These are phyloP conservation scores for Papilio aristodemus DNA, from an alignment of 1,140 invertebrate species.

Conservation along the genomic window DNA sequence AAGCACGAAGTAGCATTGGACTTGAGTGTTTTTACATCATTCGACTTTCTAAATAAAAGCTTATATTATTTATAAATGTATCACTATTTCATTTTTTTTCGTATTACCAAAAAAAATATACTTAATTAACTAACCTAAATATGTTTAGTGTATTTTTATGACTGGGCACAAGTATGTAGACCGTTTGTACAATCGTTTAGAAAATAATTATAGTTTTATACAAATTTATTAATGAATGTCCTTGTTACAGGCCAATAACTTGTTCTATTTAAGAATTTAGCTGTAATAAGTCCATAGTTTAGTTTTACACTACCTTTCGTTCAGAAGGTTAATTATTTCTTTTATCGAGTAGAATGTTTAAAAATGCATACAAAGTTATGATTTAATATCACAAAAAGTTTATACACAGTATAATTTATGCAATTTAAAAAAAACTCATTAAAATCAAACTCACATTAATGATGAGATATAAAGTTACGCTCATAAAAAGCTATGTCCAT, in stretches of 20 bases:
- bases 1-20: conserved; percentile 36
- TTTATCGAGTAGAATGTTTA: background rate
- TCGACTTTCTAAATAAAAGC: conserved; percentile 4
- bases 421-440: conserved; percentile 14
- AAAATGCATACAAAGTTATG: background rate
- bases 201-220: too few relatives aligned
- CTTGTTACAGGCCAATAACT: too few relatives aligned
- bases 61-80: background rate
- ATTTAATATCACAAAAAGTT: background rate
- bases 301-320: too few relatives aligned
- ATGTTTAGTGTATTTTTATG: too few relatives aligned
- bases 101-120: too few relatives aligned
- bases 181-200: too few relatives aligned
- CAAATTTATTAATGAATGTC: too few relatives aligned
- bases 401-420: background rate
- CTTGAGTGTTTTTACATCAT: conserved; percentile 26
- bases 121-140: too few relatives aligned
- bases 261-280: too few relatives aligned
- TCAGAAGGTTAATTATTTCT: too few relatives aligned
- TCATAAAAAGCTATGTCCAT: conserved; percentile 23
- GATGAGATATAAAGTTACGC: conserved; percentile 33
- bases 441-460: conserved; percentile 25
- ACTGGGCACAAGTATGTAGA: too few relatives aligned
- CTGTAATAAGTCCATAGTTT: too few relatives aligned
- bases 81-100: background rate